Evolutionary conservation across 2,797 vertebrate species (phyloP), one percentile per base, ranked within the genome.

Genomic region (Botia kubotai): DNA sequence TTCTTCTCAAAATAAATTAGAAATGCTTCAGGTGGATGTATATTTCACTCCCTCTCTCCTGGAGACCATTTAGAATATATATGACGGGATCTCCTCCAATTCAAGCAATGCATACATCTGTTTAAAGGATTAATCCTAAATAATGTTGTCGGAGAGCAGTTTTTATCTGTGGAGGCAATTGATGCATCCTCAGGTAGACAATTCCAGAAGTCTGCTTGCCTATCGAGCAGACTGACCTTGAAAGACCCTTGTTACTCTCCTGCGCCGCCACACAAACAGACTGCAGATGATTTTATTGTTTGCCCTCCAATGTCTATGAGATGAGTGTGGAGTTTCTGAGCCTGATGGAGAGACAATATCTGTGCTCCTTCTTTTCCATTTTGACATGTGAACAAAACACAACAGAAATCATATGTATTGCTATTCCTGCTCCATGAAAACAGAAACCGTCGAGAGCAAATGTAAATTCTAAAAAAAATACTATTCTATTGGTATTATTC

Each of bases 251-350:
- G 77, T 58, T 85, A 55, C 65, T 83, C 74, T 77, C 82, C 65
- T 52, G 70, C 60, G 63, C 72, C n/a, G n/a, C 75, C 75, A 78
- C 81, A 82, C 75, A 77, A 77, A 77, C 75, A 82, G 81, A 82
- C 81, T 80, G 71, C 78, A 80, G 71, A 80, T 80, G 71, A 80
- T 80, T 80, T 80, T 80, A 80, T 80, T 80, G 70, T 74, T 80
- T 74, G 78, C 78, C 78, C 78, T 80, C 74, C 73, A 74, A 70
- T 80, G 78, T 80, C 78, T 80, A 29, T 19, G 62, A 73, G 62
- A 53, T 16, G 62, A 50, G 71, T 7, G 57, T 39, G 50, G 57
- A 71, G 26, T 72, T n/a, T 6, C 26, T 13, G 76, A 78, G 55
- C 55, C 39, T 33, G 67, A 43, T 6, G 29, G 43, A 65, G 60